Evolutionary conservation across 2,797 vertebrate genomes (phyloP), one percentile per base, ranked within the genome.

Genomic region (Botia kubotai): DNA sequence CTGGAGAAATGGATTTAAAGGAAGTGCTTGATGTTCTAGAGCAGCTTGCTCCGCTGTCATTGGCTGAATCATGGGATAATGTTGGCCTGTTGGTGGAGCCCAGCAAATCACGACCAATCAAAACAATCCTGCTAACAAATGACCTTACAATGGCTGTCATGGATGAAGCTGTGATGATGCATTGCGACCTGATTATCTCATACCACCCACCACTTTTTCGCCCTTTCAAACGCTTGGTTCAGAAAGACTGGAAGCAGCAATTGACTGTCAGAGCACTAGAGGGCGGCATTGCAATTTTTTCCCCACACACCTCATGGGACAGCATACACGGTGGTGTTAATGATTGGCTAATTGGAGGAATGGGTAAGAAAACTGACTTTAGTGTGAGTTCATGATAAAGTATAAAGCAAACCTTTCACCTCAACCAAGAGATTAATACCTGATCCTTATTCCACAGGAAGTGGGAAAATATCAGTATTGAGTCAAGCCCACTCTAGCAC

Each of bases 21-120:
- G 87, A 91, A 1, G 90, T 98, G 7, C 87, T 98, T 39, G 88
- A 93, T 26, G 92, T 95, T 69, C 86, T 99, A 74, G 93, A 96
- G 77, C 89, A 94, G 80, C 94, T 98, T 0, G 97, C 97, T n/a
- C 92, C 97, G 0, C 94, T 95, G 23, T 94, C 95, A 0, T 91
- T 98, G 84, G 97, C 98, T 0, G 97, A 97, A 86, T 93, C 94
- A 2, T 99, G 98, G 97, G 97, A 99, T 91, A 98, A 98, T 0
- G 97, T 99, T 0, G 97, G 98, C 3, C 87, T 99, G 26, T 89
- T 99, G 89, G 95, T 99, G 8, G 96, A 99, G 86, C 98, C 97
- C 0, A 96, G 96, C 70, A 93, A 93, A 67, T 88, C 93, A 0
- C 95, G 95, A 26, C 86, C 87, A 0, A 87, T 98, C 14, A 91